Conservation (phyloP, 2,113 vertebrate species). For the Pangasianodon gigas region DNA sequence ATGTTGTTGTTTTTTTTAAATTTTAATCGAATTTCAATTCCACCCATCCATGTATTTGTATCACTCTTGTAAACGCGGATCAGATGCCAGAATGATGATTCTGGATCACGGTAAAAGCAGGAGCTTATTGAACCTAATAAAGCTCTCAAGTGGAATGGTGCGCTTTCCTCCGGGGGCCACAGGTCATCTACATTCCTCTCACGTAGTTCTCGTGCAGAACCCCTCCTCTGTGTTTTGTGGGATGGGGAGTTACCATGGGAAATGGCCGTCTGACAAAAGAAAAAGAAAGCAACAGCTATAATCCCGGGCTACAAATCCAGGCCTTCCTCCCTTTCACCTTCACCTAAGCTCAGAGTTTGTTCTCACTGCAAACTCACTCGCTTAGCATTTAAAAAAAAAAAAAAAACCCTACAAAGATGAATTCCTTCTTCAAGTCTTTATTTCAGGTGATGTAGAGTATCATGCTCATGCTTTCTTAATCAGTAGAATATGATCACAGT, state of each 20-base stretch:
- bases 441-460: neutral
- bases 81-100: constrained; percentile 2
- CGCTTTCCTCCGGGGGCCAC: neutral
- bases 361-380: neutral
- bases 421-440: neutral
- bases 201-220: constrained; percentile 44
- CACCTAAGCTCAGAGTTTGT: neutral
- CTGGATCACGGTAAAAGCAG: neutral
- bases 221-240: constrained; percentile 44
- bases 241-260: constrained; percentile 58
- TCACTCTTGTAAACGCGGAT: neutral
- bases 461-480: neutral
- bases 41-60: neutral
- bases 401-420: neutral
- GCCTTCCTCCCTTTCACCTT: constrained; percentile 6
- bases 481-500: neutral
- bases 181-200: constrained; percentile 47
- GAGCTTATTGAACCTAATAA: constrained; percentile 21
- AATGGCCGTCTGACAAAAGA: constrained; percentile 44
- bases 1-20: neutral
- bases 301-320: constrained; percentile 38
- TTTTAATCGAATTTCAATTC: neutral
- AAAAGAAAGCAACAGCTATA: constrained; percentile 32
- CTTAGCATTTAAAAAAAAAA: neutral
- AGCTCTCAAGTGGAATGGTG: constrained; percentile 12